Evolutionary conservation across 2,888 invertebrate species (phyloP), one percentile per base, ranked within the genome.

Genomic region (Petrolisthes manimaculis): DNA sequence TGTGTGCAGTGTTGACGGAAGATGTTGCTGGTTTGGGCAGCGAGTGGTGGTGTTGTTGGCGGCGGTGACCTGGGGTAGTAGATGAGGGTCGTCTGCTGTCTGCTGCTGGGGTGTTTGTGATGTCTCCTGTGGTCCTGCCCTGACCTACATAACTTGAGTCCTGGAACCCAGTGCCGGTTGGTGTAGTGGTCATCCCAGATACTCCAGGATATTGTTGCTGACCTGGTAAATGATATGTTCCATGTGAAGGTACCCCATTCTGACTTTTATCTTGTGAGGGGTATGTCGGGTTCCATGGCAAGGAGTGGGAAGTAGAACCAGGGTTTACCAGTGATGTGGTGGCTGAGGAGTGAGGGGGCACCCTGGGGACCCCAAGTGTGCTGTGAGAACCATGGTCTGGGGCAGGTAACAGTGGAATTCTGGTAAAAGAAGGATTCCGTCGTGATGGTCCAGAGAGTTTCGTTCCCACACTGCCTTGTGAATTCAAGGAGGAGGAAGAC

Each of bases 271-370:
- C 88, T 12, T 79, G 84, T 14, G 75, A 37, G 53, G 54, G 37
- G n/a, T 84, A 77, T 2, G 71, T n/a, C 21, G 88, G 88, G 18
- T 71, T 83, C 89, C 85, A 85, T 8, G 89, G 85, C n/a, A 77
- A 21, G 24, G 85, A 85, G 56, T 83, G 61, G 82, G 61, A 55
- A 12, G 67, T 71, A 37, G 82, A 69, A 9, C n/a, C n/a, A 56
- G 85, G 37, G 54, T 71, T 85, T 18, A 77, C 84, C 51, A 84
- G 51, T 1, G 89, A 85, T 12, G 89, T 89, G 37, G 86, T 51
- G 61, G 89, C 78, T 53, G 84, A 84, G 12, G 67, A 21, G 69
- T 56, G 89, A 9, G 85, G 54, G 14, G 69, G n/a, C n/a, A 78
- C 61, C 54, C 83, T 75, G 3, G 88, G 74, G n/a, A 88, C 55